Base-by-base conservation (phyloP, 2,797 vertebrate genomes). In the Chiroxiphia lanceolata region DNA sequence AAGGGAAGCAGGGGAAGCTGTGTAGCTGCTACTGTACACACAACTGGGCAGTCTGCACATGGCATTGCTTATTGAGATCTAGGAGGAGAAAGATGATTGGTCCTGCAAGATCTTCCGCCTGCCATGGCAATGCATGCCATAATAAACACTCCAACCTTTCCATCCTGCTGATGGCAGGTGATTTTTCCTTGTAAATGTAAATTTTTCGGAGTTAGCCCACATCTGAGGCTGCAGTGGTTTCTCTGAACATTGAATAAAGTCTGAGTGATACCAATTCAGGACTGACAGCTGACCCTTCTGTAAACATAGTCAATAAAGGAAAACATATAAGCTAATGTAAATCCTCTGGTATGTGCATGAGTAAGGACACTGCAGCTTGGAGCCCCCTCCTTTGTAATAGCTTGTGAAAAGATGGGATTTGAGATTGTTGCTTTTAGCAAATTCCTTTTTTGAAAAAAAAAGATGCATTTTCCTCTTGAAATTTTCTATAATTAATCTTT, bases 401-500 rank as follows among this genome's bases (percentile, higher is more conserved):
- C 40, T 57, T 87, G 34, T 61, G 68, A 93, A 95, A 90, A 93
- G 50, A 67, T 3, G 7, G 18, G 36, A 51, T 88, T 93, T 83
- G 27, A 92, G 72, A 92, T 77, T 8, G 3, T 56, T 91, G 56
- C 45, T 90, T 90, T 91, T 91, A 90, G 85, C 70, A 83, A 94
- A 93, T 95, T 95, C 47, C 67, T 90, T 78, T 57, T 44, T 44
- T 42, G 5, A 51, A 77, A 65, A 74, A 74, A 21, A 63, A 63
- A 82, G 25, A 89, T n/a, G 59, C 4, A 91, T 94, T 93, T 91
- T 92, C 60, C 42, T 91, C 94, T 87, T 89, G 34, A 94, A 68
- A 87, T 93, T 79, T 94, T 94, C 83, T 94, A 36, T 96, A 95
- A 95, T 94, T 94, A 93, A 87, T 94, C 90, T 93, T 96, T 94